Percentiles rank a stretch among this genome's conserved stretches.
Conservation (phyloP, 2,113 vertebrate species). For the Fulmarus glacialis region DNA sequence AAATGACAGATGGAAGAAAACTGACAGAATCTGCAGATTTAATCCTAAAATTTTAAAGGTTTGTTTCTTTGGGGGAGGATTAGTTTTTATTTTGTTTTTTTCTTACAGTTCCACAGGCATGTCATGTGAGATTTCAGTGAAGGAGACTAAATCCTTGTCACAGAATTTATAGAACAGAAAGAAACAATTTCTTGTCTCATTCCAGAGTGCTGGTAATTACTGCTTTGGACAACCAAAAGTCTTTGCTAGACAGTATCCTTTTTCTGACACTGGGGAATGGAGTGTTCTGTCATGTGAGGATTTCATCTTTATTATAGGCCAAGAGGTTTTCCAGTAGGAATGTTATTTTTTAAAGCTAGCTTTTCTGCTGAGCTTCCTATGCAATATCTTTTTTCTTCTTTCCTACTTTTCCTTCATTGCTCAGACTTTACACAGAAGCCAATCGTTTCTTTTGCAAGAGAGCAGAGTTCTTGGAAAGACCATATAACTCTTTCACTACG, state of each 20-base stretch:
- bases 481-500: neutral
- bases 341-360: neutral
- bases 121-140: neutral
- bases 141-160: neutral
- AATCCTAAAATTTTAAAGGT: neutral
- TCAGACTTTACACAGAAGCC: neutral
- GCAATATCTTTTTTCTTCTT: neutral
- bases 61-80: neutral
- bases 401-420: neutral
- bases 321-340: constrained; percentile 2
- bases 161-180: neutral
- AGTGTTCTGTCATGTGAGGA: neutral
- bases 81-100: neutral
- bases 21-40: neutral
- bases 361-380: neutral
- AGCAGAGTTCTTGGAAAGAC: constrained; percentile 53
- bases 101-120: neutral
- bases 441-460: constrained; percentile 9
- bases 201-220: neutral
- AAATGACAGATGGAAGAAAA: constrained; percentile 25
- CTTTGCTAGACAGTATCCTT: neutral
- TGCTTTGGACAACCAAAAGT: neutral
- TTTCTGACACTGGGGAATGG: neutral
- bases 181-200: neutral
- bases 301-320: constrained; percentile 10